Evolutionary conservation across 2,113 vertebrate genomes (phyloP).

Genomic region (Murina feae): DNA sequence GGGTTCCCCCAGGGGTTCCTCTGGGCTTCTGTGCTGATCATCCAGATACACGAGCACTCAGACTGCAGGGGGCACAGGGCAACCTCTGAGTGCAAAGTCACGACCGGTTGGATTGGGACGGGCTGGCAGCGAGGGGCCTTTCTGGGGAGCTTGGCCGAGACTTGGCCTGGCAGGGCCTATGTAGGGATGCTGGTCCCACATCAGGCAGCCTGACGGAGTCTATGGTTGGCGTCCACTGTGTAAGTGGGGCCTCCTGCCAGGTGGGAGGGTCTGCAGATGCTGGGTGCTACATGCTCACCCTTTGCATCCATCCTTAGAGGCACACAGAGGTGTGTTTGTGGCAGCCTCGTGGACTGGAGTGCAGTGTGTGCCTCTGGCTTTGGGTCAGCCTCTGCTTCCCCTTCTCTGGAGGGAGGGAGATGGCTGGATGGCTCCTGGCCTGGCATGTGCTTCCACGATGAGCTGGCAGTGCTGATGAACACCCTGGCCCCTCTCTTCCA

Average conservation of each 20-base stretch:
- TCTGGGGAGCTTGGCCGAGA: neutral
- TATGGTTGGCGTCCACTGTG: neutral
- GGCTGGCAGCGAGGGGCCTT: neutral
- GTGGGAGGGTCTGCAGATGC: no score
- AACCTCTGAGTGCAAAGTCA: neutral
- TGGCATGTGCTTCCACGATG: accelerated
- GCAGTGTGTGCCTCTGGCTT: no score
- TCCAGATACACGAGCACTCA: neutral
- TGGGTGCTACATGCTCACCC: no score
- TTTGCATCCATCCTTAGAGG: no score
- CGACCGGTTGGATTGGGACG: neutral
- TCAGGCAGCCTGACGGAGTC: neutral
- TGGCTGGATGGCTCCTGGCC: accelerated
- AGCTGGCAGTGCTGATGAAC: accelerated
- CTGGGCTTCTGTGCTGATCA: neutral
- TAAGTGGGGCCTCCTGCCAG: no score
- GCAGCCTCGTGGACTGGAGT: neutral
- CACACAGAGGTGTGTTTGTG: neutral
- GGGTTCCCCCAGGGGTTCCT: neutral
- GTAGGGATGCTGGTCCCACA: neutral
- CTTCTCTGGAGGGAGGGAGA: neutral
- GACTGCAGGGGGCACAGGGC: neutral
- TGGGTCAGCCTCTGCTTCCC: neutral
- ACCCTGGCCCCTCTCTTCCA: slow-evolving; percentile 64
- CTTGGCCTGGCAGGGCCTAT: neutral